Conservation (phyloP, 2,888 invertebrate species). For the Caenorhabditis afra region DNA sequence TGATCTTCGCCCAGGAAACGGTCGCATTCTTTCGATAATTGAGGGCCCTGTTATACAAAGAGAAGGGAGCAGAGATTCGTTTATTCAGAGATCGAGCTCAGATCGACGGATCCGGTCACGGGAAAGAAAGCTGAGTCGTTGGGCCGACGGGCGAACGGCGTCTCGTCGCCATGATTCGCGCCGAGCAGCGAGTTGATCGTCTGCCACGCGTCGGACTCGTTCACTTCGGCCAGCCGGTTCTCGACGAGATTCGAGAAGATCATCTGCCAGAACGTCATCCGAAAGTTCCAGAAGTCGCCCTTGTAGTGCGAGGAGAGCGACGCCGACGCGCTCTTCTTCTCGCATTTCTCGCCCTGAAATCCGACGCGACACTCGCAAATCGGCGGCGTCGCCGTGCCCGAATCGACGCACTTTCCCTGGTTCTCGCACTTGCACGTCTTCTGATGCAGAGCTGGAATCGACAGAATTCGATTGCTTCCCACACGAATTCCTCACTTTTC, state of each 20-base stretch:
- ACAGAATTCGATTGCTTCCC: neutral
- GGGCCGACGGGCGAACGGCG: slow-evolving; percentile 34
- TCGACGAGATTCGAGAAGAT: slow-evolving; percentile 44
- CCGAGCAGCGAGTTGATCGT: slow-evolving; percentile 33
- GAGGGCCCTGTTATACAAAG: too few relatives aligned
- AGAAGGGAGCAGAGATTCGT: neutral
- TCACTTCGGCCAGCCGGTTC: slow-evolving; percentile 31
- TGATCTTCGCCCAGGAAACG: too few relatives aligned
- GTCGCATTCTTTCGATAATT: too few relatives aligned
- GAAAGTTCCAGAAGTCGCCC: slow-evolving; percentile 46
- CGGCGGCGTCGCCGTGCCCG: slow-evolving; percentile 15
- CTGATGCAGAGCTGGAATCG: slow-evolving; percentile 12
- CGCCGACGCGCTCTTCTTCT: slow-evolving; percentile 13
- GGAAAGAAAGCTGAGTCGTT: slow-evolving; percentile 15
- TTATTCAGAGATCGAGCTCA: slow-evolving; percentile 10
- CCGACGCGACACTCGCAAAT: slow-evolving; percentile 20
- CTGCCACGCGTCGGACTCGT: slow-evolving; percentile 22
- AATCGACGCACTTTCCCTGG: slow-evolving; percentile 27
- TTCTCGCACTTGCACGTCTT: slow-evolving; percentile 18
- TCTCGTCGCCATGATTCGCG: slow-evolving; percentile 11
- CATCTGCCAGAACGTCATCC: slow-evolving; percentile 44
- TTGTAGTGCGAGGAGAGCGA: slow-evolving; percentile 35
- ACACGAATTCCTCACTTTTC: slow-evolving; percentile 11
- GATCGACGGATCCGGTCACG: slow-evolving; percentile 30
- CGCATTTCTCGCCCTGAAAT: slow-evolving; percentile 26